phyloP scores from a whole-genome alignment of 2,888 invertebrate species.

The Rutpela maculata region DNA sequence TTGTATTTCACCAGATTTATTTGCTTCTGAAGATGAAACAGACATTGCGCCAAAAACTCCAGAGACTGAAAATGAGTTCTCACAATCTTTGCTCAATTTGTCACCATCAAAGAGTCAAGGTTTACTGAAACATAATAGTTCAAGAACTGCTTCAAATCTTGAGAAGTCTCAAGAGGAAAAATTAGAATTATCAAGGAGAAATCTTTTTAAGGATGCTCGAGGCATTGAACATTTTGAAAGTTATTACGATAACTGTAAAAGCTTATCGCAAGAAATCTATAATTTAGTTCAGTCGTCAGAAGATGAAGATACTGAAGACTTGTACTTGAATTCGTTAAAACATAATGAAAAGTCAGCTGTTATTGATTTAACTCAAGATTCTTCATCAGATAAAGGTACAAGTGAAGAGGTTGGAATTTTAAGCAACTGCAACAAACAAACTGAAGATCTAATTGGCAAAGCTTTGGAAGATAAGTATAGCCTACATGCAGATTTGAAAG shows the following conservation, averaged over 20 bases:
- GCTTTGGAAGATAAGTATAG: neutral
- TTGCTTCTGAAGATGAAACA: conserved; percentile 65
- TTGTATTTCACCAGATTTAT: conserved; percentile 68
- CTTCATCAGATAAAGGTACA: neutral
- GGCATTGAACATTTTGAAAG: conserved; percentile 53
- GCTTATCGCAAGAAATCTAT: conserved; percentile 56
- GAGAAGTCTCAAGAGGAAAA: neutral
- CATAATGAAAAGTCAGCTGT: neutral
- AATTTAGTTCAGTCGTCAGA: conserved; percentile 71
- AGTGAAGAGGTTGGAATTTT: neutral
- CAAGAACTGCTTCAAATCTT: neutral
- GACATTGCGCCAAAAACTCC: conserved; percentile 18
- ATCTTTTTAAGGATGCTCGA: conserved; percentile 26
- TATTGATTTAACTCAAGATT: conserved; percentile 43
- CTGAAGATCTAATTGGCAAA: neutral
- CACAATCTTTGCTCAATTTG: conserved; percentile 33
- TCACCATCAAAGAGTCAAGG: conserved; percentile 29
- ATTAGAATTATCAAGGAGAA: neutral
- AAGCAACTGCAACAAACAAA: neutral
- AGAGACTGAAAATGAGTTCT: conserved; percentile 1
- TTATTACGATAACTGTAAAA: conserved; percentile 21
- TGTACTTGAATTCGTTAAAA: conserved; percentile 20
- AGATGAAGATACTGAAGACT: conserved; percentile 39
- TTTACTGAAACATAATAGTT: neutral
- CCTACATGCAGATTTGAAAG: neutral